A percentile compares a stretch with the other conserved stretches of the same genome.
Conservation (phyloP, 2,797 vertebrate genomes). For the Dipus sagitta region DNA sequence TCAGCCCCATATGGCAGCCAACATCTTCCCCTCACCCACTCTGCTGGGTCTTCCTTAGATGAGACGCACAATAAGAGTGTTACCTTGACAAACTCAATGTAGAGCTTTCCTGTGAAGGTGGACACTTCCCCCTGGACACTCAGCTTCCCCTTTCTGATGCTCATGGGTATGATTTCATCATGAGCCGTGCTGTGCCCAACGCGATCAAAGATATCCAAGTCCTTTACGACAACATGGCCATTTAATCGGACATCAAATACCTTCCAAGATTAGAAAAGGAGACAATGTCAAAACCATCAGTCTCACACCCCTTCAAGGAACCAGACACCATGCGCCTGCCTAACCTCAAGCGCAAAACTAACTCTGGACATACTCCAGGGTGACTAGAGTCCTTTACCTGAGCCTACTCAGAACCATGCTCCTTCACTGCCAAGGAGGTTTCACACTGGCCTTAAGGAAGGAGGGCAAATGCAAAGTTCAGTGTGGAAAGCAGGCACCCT, state of each 20-base stretch:
- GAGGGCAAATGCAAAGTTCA: constrained; percentile 34
- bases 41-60: not conserved
- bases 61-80: not conserved
- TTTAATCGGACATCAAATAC: constrained; percentile 99
- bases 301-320: not conserved
- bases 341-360: constrained; percentile 48
- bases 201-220: constrained; percentile 98
- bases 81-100: constrained; percentile 99
- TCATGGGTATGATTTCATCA: constrained; percentile 96
- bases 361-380: not conserved
- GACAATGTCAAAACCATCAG: constrained; percentile 71
- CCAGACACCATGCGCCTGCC: not conserved
- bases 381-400: not conserved
- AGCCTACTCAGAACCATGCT: constrained; percentile 19
- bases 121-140: constrained; percentile 97
- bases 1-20: constrained; percentile 45
- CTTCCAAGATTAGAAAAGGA: constrained; percentile 83
- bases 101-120: constrained; percentile 97
- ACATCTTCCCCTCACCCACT: not conserved
- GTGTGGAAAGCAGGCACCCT: not conserved
- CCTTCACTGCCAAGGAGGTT: not conserved
- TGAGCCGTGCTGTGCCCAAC: constrained; percentile 99
- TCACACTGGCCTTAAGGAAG: not conserved
- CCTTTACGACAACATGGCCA: constrained; percentile 97
- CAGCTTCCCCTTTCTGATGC: constrained; percentile 96